Base-by-base conservation (phyloP, 2,797 vertebrate species). In the Macroramphosus scolopax region DNA sequence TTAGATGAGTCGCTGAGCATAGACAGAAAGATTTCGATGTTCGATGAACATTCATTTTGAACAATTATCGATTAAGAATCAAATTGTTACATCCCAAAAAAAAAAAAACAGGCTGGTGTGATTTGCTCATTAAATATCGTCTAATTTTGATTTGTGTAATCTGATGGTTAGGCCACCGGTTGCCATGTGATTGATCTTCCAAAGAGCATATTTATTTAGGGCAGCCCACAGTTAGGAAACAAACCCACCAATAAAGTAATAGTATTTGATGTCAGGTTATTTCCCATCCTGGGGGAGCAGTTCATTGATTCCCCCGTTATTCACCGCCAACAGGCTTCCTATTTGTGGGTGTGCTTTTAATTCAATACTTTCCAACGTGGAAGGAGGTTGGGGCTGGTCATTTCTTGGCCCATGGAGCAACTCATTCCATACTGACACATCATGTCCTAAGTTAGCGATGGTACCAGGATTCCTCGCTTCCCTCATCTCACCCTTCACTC, bases 361-460 rank as follows among this genome's bases (percentile, higher is more conserved):
- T n/a, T n/a, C n/a, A n/a, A n/a, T n/a, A 73, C 39, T 16, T 41
- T 64, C 33, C 39, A 57, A 22, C 33, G 28, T 17, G 18, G 40
- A 49, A 51, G 40, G 40, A 47, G 18, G 35, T 43, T 34, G n/a
- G 36, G 28, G 33, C 28, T 35, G 25, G 17, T 45, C 7, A 54
- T 22, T 51, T 44, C 49, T 67, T 69, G 73, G 68, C 78, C 67
- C 36, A 66, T 50, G 41, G 64, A 76, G 53, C 55, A 56, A 65
- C 64, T 51, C 41, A 20, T 61, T 18, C 40, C 14, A 48, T 29
- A 47, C 17, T 5, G 22, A 60, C 42, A 54, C 32, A 46, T 60
- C 42, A 32, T 17, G 33, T 56, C 32, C 32, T 33, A 5, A 15
- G 29, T 38, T 36, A 34, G 47, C 2, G 8, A 35, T 30, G 51